Percentiles rank a stretch among this genome's conserved stretches.
phyloP scores from a whole-genome alignment of 2,797 vertebrate genomes.

The Rhinatrema bivittatum region DNA sequence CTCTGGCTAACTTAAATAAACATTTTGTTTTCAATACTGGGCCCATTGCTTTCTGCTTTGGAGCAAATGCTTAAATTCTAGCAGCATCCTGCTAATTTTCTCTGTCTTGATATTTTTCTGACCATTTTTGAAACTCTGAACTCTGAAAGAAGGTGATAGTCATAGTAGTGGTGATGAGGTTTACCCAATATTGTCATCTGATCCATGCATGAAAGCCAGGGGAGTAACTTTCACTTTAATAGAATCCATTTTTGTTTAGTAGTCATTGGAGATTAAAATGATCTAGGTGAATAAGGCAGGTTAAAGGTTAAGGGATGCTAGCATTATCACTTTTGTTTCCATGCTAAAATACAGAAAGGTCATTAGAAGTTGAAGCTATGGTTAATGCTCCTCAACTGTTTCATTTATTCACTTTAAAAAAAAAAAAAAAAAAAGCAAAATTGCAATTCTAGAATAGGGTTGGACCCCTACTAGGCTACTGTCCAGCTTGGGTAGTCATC shows the following conservation, averaged over 20 bases:
- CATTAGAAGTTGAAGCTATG: conserved; percentile 36
- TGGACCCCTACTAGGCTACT: conserved; percentile 76
- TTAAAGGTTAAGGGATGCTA: conserved; percentile 69
- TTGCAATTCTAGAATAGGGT: conserved; percentile 65
- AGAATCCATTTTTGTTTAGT: conserved; percentile 71
- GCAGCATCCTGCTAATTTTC: conserved; percentile 40
- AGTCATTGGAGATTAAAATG: conserved; percentile 86
- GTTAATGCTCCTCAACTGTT: too few relatives aligned
- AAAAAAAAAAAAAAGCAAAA: too few relatives aligned
- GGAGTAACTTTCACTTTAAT: conserved; percentile 61
- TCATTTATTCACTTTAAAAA: too few relatives aligned
- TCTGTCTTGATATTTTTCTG: conserved; percentile 51
- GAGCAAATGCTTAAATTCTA: too few relatives aligned
- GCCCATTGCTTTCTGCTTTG: too few relatives aligned
- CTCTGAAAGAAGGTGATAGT: conserved; percentile 55
- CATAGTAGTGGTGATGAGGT: too few relatives aligned
- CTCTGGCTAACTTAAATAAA: too few relatives aligned
- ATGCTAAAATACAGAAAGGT: conserved; percentile 59
- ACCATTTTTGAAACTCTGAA: conserved; percentile 63
- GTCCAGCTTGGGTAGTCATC: conserved; percentile 69
- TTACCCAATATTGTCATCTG: conserved; percentile 41
- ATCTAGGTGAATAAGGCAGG: conserved; percentile 60
- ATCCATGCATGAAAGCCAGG: conserved; percentile 56
- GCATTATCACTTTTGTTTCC: conserved; percentile 48
- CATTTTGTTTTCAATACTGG: too few relatives aligned